These are phyloP conservation scores for Atethmia centrago DNA, from an alignment of 2,888 invertebrate genomes.

Conservation along the genomic window DNA sequence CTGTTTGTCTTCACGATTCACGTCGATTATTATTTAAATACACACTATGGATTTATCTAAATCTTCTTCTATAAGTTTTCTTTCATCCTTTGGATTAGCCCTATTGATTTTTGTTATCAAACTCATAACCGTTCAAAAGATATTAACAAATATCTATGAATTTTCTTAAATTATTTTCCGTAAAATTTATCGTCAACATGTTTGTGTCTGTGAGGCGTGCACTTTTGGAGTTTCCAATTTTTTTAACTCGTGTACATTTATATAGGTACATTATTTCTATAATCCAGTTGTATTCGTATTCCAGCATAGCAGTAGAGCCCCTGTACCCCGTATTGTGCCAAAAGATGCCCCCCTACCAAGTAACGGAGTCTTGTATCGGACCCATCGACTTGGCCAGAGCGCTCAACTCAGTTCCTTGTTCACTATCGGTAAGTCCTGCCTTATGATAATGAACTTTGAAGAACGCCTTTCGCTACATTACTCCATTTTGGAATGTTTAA, in stretches of 20 bases:
- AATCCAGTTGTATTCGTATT: slow-evolving; percentile 61
- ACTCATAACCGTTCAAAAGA: no score
- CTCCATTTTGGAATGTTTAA: not conserved
- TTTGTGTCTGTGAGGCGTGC: no score
- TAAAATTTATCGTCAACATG: no score
- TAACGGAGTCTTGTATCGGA: slow-evolving; percentile 88
- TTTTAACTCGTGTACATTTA: not conserved
- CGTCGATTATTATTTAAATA: no score
- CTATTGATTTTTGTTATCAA: no score
- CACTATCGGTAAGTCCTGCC: slow-evolving; percentile 92
- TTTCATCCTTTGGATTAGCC: no score
- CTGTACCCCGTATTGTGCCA: slow-evolving; percentile 93
- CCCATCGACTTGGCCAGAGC: slow-evolving; percentile 95
- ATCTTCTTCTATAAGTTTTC: no score
- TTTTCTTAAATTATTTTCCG: no score
- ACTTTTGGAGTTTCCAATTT: no score
- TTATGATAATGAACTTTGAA: not conserved
- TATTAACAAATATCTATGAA: no score
- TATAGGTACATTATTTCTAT: not conserved
- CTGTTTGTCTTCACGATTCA: no score
- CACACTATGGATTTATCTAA: no score
- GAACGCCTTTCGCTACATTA: not conserved
- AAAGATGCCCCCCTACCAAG: slow-evolving; percentile 88
- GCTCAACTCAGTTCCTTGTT: slow-evolving; percentile 97
- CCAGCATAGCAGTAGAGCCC: slow-evolving; percentile 97